These are phyloP conservation scores for Valencia hispanica DNA, from an alignment of 2,797 vertebrate species.

Conservation along the genomic window DNA sequence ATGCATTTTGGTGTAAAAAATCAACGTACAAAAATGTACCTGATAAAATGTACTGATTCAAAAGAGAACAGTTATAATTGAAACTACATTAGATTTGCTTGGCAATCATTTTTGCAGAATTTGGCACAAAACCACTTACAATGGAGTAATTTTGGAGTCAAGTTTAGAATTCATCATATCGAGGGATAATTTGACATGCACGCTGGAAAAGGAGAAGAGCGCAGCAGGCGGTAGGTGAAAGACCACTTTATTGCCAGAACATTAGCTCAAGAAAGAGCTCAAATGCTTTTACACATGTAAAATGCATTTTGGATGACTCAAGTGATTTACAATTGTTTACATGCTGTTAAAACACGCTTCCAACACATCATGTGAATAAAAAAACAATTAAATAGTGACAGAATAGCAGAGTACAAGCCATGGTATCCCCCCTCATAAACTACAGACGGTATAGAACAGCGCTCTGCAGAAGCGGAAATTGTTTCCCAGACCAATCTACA, in stretches of 20 bases:
- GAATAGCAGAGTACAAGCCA: neutral
- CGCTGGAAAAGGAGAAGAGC: neutral
- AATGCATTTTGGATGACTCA: conserved; percentile 2
- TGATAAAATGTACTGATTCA: neutral
- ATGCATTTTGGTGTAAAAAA: neutral
- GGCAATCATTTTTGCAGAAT: neutral
- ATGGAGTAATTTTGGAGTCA: neutral
- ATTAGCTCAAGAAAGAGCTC: neutral
- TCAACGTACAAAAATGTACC: neutral
- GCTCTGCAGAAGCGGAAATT: neutral
- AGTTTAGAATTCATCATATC: neutral
- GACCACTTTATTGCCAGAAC: neutral
- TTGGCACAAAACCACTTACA: neutral
- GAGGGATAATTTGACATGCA: neutral
- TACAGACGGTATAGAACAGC: neutral
- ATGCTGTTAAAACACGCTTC: neutral
- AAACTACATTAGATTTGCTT: neutral
- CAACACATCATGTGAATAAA: neutral
- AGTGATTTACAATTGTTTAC: neutral
- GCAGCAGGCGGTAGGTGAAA: neutral
- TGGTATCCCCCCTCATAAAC: neutral
- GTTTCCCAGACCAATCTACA: neutral
- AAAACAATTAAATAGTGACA: neutral
- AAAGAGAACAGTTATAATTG: neutral
- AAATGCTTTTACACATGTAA: neutral